Evolutionary conservation across 2,888 invertebrate species (phyloP), one percentile per base, ranked within the genome.

Genomic region (Torymus auratus): DNA sequence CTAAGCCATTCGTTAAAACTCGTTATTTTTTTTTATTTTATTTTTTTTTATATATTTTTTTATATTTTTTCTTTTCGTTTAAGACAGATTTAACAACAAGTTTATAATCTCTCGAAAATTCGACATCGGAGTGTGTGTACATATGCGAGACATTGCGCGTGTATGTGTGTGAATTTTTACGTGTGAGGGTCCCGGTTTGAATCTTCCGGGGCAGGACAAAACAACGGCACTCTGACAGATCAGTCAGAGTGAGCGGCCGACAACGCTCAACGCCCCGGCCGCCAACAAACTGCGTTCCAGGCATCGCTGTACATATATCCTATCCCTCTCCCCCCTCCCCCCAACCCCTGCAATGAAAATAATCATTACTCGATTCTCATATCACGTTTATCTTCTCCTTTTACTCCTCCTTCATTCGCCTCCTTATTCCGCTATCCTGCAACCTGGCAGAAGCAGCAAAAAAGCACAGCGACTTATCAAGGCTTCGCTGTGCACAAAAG

Each of bases 251-350:
- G 86, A 87, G 88, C 88, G 85, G 86, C 41, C 41, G 41, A 5
- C 83, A 85, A 88, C 87, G 88, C 87, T 89, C 87, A 87, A 86
- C 87, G 86, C 88, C 83, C 1, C 41, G 41, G 85, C 84, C 86
- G 87, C 87, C 86, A 87, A 89, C 85, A 90, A 90, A 86, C 87
- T 86, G 87, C 86, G 83, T 83, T 83, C 85, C 85, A 87, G 81
- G 74, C 67, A 65, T 70, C 58, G 14, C 55, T 56, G 41, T 41
- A 41, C 41, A 41, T 41, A 41, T 41, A 41, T 7, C 7, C 41
- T 41, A 5, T 41, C 7, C 7, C 41, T 7, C 1, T 10, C 41
- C 7, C 41, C 41, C 41, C 7, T 10, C 41, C 28, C 41, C 41
- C 41, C 7, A 41, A 41, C 41, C 41, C 5, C 41, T 15, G 28